Percentiles rank a stretch among this genome's conserved stretches.
Evolutionary conservation across 2,797 vertebrate species (phyloP).

Genomic region (Acipenser transmontanus): DNA sequence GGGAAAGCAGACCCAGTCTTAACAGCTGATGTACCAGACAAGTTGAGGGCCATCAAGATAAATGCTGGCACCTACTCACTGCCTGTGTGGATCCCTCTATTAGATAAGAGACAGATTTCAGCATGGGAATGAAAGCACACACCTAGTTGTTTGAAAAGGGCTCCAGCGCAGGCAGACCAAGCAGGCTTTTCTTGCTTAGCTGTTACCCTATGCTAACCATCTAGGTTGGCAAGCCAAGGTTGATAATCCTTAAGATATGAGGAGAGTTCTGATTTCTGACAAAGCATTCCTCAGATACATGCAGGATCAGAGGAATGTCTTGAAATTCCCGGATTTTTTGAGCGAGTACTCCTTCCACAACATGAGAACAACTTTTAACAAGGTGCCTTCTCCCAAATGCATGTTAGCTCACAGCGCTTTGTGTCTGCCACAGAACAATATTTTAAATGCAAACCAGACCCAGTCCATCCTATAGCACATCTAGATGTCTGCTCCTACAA

Average conservation of each 20-base stretch:
- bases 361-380: constrained; percentile 58
- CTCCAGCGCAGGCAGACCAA: constrained; percentile 56
- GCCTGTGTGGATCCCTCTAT: constrained; percentile 51
- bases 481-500: constrained; percentile 25
- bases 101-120: constrained; percentile 42
- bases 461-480: constrained; percentile 30
- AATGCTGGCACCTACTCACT: constrained; percentile 54
- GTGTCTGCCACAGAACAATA: constrained; percentile 46
- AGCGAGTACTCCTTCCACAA: constrained; percentile 39
- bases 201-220: constrained; percentile 90
- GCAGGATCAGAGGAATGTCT: constrained; percentile 82
- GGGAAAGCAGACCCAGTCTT: constrained; percentile 48
- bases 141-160: constrained; percentile 54
- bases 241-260: constrained; percentile 81
- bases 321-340: constrained; percentile 75
- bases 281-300: constrained; percentile 99
- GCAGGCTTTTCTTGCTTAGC: constrained; percentile 63
- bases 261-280: constrained; percentile 94
- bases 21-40: constrained; percentile 1
- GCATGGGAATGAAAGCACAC: constrained; percentile 56
- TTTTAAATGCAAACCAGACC: constrained; percentile 72
- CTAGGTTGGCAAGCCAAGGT: constrained; percentile 50
- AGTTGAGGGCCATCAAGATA: constrained; percentile 54
- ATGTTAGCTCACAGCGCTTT: constrained; percentile 28
- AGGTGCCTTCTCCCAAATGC: constrained; percentile 47